Conservation (phyloP, 2,888 invertebrate species). For the Omphaloscelis lunosa region DNA sequence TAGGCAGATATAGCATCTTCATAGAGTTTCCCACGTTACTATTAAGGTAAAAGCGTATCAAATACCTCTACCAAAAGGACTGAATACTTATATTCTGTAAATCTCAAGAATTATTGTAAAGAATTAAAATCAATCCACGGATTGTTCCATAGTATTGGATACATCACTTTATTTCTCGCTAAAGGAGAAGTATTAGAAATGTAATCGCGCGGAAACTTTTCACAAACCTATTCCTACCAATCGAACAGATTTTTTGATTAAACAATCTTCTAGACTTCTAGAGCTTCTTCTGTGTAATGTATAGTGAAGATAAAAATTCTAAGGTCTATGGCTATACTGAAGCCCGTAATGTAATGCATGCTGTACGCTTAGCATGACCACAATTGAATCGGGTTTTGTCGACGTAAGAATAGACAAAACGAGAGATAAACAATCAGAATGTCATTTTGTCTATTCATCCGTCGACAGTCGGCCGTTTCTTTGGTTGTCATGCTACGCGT, state of each 20-base stretch:
- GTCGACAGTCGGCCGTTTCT: too few relatives aligned
- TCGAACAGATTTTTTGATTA: conserved; percentile 22
- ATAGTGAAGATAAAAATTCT: background rate
- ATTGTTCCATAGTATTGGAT: background rate
- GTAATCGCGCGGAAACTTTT: conserved; percentile 29
- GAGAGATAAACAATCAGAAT: too few relatives aligned
- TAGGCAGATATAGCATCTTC: conserved; percentile 10
- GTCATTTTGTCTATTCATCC: too few relatives aligned
- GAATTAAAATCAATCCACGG: background rate
- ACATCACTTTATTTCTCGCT: background rate
- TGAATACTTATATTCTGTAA: background rate
- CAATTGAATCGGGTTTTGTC: too few relatives aligned
- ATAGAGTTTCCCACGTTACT: conserved; percentile 1
- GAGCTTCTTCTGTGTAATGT: conserved; percentile 21
- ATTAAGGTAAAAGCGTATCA: conserved; percentile 16
- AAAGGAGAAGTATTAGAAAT: background rate
- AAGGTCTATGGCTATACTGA: background rate
- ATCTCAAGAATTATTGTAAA: background rate
- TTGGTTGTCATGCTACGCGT: too few relatives aligned
- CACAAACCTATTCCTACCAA: conserved; percentile 3
- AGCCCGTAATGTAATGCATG: background rate
- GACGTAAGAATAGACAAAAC: too few relatives aligned
- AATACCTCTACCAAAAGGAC: background rate
- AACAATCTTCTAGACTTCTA: conserved; percentile 9
- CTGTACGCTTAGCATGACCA: too few relatives aligned